A percentile compares a stretch with the other conserved stretches of the same genome.
These are phyloP conservation scores for Chaenodraco wilsoni DNA, from an alignment of 2,797 vertebrate genomes.

Conservation along the genomic window DNA sequence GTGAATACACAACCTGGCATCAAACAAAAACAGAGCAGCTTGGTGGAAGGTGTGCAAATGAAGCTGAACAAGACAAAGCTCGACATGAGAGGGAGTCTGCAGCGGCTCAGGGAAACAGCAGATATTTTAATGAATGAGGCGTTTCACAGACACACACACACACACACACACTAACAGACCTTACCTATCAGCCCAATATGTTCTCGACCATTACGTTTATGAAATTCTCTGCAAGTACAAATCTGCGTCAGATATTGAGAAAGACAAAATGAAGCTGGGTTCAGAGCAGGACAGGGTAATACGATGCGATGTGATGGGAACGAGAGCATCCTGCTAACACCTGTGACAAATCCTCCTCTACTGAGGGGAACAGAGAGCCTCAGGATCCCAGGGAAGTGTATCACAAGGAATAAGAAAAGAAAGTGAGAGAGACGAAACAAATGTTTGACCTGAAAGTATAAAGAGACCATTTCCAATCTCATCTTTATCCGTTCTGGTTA, in stretches of 20 bases:
- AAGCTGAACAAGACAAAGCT: conserved; percentile 47
- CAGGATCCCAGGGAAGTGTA: conserved; percentile 19
- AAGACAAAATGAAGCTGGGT: conserved; percentile 24
- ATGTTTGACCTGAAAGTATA: conserved; percentile 42
- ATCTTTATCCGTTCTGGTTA: conserved; percentile 31
- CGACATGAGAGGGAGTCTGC: conserved; percentile 51
- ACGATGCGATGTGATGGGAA: conserved; percentile 29
- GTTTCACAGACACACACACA: conserved; percentile 1
- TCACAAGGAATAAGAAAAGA: conserved; percentile 18
- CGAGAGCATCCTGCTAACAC: conserved; percentile 50
- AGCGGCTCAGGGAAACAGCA: conserved; percentile 32
- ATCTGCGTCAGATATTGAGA: conserved; percentile 14
- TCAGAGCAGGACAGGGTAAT: conserved; percentile 55
- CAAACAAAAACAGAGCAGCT: conserved; percentile 50
- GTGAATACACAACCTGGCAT: conserved; percentile 50
- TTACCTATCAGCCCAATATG: neutral
- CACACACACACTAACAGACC: conserved; percentile 13
- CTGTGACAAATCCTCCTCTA: conserved; percentile 67
- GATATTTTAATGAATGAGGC: conserved; percentile 50
- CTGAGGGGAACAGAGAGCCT: conserved; percentile 53
- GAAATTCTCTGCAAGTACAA: conserved; percentile 1
- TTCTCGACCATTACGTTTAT: conserved; percentile 28
- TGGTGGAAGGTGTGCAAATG: conserved; percentile 59
- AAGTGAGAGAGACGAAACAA: conserved; percentile 16
- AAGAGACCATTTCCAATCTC: conserved; percentile 45